These are phyloP conservation scores for Philonicus albiceps DNA, from an alignment of 2,888 invertebrate genomes.

Conservation along the genomic window DNA sequence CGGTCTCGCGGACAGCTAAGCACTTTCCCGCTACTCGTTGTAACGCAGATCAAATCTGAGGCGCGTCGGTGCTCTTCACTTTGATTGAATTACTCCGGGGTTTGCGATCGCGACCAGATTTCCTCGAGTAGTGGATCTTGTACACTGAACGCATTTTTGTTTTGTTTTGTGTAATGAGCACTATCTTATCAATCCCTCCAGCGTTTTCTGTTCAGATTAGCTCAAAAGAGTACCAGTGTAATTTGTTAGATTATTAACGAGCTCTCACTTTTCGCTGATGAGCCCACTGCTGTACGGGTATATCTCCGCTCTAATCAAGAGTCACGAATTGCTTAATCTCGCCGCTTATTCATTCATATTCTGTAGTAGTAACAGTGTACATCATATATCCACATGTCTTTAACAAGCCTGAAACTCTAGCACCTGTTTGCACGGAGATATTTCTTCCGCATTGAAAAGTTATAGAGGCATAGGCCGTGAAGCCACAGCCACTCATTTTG, in stretches of 20 bases:
- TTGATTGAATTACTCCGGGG: constrained; percentile 28
- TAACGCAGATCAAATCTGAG: constrained; percentile 29
- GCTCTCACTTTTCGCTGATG: constrained; percentile 14
- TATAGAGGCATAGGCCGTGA: background rate
- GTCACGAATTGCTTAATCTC: background rate
- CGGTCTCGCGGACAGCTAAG: constrained; percentile 21
- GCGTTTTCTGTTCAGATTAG: constrained; percentile 20
- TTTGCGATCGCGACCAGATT: constrained; percentile 28
- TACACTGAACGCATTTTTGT: background rate
- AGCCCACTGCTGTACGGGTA: no score
- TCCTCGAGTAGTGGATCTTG: background rate
- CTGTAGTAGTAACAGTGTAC: background rate
- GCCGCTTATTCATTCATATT: background rate
- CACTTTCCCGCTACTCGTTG: constrained; percentile 27
- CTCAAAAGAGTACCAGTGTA: constrained; percentile 1
- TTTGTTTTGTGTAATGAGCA: background rate
- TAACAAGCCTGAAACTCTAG: background rate
- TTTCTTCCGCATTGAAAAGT: constrained; percentile 20
- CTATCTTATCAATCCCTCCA: constrained; percentile 22
- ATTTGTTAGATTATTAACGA: constrained; percentile 31
- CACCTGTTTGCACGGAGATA: background rate
- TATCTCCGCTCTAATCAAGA: background rate
- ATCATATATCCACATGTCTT: background rate
- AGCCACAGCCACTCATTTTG: background rate
- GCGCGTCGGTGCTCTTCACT: constrained; percentile 23